Conservation (phyloP, 1,140 invertebrate species). For the Drosophila yakuba region DNA sequence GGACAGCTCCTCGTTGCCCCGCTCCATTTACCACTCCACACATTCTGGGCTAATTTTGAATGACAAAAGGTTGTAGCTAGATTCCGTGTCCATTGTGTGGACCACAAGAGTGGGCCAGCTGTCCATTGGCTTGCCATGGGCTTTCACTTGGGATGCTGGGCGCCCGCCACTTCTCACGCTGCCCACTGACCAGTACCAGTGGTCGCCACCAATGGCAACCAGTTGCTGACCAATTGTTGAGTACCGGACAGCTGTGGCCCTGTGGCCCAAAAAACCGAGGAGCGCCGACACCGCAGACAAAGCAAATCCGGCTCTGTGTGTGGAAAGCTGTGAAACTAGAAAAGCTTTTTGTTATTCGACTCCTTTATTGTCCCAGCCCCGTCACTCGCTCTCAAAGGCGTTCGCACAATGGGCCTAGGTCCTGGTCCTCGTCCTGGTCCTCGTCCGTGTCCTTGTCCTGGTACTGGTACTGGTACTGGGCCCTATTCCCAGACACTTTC, state of each 20-base stretch:
- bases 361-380: constrained; percentile 49
- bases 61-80: constrained; percentile 49
- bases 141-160: constrained; percentile 59
- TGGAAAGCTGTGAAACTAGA: constrained; percentile 66
- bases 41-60: constrained; percentile 58
- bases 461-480: not conserved
- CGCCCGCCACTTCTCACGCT: constrained; percentile 57
- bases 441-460: not conserved
- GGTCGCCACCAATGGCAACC: constrained; percentile 19
- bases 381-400: constrained; percentile 18
- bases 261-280: constrained; percentile 1
- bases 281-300: constrained; percentile 5
- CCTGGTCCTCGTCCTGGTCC: not conserved
- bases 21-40: constrained; percentile 2
- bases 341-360: constrained; percentile 65
- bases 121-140: not conserved
- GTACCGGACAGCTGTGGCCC: constrained; percentile 28
- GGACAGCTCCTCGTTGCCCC: not conserved
- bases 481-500: constrained; percentile 12
- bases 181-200: constrained; percentile 16
- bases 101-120: constrained; percentile 23
- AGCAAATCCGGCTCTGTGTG: constrained; percentile 10
- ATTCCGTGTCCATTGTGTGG: constrained; percentile 26
- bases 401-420: constrained; percentile 28
- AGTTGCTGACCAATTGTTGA: constrained; percentile 47